Evolutionary conservation across 2,797 vertebrate genomes (phyloP).

Genomic region (Streptopelia turtur): DNA sequence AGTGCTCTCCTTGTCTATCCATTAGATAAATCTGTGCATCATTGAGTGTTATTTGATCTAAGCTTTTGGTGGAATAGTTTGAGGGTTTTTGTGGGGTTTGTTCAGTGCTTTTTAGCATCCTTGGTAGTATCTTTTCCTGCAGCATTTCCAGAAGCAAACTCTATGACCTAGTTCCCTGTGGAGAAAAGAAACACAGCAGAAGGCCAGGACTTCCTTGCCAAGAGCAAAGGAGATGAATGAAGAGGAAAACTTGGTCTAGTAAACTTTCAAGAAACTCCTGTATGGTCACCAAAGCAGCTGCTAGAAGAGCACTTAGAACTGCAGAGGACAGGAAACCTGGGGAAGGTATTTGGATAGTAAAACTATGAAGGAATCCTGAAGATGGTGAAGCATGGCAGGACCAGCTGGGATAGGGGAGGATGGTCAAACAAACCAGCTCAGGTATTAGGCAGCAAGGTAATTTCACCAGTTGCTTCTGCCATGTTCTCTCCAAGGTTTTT

Average conservation of each 20-base stretch:
- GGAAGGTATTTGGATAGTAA: background rate
- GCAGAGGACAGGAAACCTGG: background rate
- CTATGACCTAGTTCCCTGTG: slow-evolving; percentile 43
- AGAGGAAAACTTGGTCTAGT: background rate
- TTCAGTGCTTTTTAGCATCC: slow-evolving; percentile 13
- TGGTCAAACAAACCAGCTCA: background rate
- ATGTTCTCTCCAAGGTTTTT: background rate
- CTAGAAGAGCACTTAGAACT: background rate
- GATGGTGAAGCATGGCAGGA: background rate
- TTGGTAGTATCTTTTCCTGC: slow-evolving; percentile 33
- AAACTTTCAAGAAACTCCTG: background rate
- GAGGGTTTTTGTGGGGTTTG: background rate
- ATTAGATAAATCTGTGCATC: slow-evolving; percentile 10
- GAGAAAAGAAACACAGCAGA: slow-evolving; percentile 18
- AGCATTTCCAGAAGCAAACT: slow-evolving; percentile 41
- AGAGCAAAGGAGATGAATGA: background rate
- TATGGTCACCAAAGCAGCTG: background rate
- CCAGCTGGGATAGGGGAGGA: background rate
- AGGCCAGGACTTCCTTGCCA: background rate
- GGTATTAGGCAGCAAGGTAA: background rate
- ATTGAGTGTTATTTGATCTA: slow-evolving; percentile 1
- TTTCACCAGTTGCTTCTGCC: background rate
- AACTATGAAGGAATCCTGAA: background rate
- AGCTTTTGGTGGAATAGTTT: slow-evolving; percentile 8
- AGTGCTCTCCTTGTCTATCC: slow-evolving; percentile 31